phyloP scores from a whole-genome alignment of 2,797 vertebrate genomes.

The Acanthurus tractus region DNA sequence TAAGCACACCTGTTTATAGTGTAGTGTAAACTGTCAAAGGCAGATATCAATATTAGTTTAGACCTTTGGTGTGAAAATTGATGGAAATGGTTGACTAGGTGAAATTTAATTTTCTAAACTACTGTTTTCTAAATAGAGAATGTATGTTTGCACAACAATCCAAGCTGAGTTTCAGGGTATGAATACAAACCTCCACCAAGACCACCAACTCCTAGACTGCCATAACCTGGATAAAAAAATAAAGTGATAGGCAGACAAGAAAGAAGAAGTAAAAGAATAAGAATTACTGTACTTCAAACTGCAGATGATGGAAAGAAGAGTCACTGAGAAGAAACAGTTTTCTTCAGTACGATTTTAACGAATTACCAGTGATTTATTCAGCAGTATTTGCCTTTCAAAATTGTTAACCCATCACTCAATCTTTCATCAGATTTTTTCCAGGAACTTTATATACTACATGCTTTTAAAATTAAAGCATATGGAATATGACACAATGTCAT shows the following conservation, averaged over 20 bases:
- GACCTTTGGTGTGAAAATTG: not conserved
- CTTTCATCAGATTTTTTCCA: slow-evolving; percentile 50
- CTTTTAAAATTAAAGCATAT: slow-evolving; percentile 6
- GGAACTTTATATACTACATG: slow-evolving; percentile 9
- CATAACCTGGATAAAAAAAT: slow-evolving; percentile 73
- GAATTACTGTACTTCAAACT: not conserved
- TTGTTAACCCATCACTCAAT: slow-evolving; percentile 48
- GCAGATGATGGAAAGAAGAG: slow-evolving; percentile 8
- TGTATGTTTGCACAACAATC: not conserved
- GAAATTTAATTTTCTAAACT: not conserved
- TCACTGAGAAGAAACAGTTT: slow-evolving; percentile 5
- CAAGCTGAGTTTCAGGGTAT: slow-evolving; percentile 2
- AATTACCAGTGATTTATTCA: slow-evolving; percentile 32
- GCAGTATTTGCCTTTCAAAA: slow-evolving; percentile 36
- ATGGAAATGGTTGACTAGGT: not conserved
- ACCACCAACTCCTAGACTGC: slow-evolving; percentile 72
- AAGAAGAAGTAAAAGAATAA: slow-evolving; percentile 8
- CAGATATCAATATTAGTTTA: not conserved
- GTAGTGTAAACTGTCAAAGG: not conserved
- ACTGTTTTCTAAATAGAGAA: slow-evolving; percentile 4
- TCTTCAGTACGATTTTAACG: slow-evolving; percentile 1
- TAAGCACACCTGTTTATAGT: not conserved
- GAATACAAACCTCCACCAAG: slow-evolving; percentile 45
- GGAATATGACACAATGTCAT: slow-evolving; percentile 44
- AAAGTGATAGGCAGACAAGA: slow-evolving; percentile 1